Evolutionary conservation across 37 sponge, comb jelly and placozoan species (phyloP), one percentile per base, ranked within the genome.

Genomic region (Mnemiopsis leidyi): DNA sequence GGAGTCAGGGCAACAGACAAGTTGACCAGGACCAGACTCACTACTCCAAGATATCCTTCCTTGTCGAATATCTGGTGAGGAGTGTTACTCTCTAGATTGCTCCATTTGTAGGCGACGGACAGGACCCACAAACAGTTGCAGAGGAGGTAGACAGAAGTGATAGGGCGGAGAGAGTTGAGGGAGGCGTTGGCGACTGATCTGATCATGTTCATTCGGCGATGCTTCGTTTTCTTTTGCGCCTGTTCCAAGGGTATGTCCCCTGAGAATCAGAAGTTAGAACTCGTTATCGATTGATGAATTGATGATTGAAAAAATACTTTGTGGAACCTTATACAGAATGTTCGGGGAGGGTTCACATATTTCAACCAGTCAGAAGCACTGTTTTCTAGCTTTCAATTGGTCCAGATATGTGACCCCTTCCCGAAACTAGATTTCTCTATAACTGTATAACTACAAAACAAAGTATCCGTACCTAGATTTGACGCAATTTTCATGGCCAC

Each of bases 151-250:
- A 34, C 32, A 0, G 32, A 32, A 3, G 36, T 13, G 35, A 77
- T 77, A 9, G 79, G 79, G 32, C 79, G 79, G 35, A 77, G 79
- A 32, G 79, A 77, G 20, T 77, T 32, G 36, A 77, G 5, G 61
- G 61, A 48, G 61, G 61, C 61, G 61, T 48, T 48, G 13, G 61
- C 61, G 5, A 48, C 9, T 18, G 61, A 48, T 13, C 61, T 48
- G 61, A 48, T 48, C 61, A 48, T 48, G 61, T 48, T 48, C 61
- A 48, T 48, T 18, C 13, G 61, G 13, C 61, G 61, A 48, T 48
- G 9, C 13, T 48, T 48, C 13, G 61, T 13, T 48, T 48, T 48
- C 61, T 48, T 48, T 48, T 48, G 61, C 13, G 61, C 13, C 5
- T 48, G 9, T 13, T 5, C 13, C 61, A 48, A 18, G 61, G 61